Percentiles rank a stretch among this genome's conserved stretches.
Evolutionary conservation across 2,888 invertebrate species (phyloP).

Genomic region (Agriopis leucophaearia): DNA sequence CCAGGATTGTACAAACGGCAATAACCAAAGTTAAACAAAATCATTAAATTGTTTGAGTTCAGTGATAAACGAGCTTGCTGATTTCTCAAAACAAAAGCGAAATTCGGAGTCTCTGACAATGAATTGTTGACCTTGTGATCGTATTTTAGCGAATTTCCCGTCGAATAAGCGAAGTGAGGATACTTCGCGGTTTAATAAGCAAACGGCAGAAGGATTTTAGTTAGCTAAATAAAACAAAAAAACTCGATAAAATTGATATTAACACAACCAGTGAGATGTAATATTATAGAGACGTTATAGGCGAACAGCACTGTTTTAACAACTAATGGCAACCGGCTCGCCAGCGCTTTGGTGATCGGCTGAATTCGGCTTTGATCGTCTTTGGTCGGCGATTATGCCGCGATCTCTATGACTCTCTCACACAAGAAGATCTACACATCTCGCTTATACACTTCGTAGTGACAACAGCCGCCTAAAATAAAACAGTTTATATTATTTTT

Average conservation of each 20-base stretch:
- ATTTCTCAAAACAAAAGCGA: slow-evolving; percentile 26
- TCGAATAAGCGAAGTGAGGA: slow-evolving; percentile 21
- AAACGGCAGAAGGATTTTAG: slow-evolving; percentile 19
- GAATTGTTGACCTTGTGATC: slow-evolving; percentile 24
- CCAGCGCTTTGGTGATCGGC: too few species aligned
- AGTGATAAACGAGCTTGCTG: slow-evolving; percentile 15
- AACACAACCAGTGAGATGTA: too few species aligned
- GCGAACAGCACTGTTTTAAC: too few species aligned
- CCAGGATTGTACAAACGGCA: slow-evolving; percentile 4
- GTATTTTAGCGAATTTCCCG: slow-evolving; percentile 13
- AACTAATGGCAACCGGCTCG: too few species aligned
- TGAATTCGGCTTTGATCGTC: too few species aligned
- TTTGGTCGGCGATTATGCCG: too few species aligned
- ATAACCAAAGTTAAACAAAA: slow-evolving; percentile 11
- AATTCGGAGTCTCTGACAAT: slow-evolving; percentile 17
- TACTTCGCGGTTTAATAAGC: slow-evolving; percentile 13
- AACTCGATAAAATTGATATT: background rate
- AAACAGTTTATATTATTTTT: too few species aligned
- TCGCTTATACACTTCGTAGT: too few species aligned
- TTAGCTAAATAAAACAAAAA: background rate
- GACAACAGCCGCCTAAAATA: too few species aligned
- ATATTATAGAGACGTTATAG: too few species aligned
- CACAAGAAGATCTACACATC: too few species aligned
- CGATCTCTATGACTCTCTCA: too few species aligned
- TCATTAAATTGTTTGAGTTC: slow-evolving; percentile 25